Evolutionary conservation across 2,888 invertebrate genomes (phyloP), one percentile per base, ranked within the genome.

Genomic region (Pachycephus smyrnensis): DNA sequence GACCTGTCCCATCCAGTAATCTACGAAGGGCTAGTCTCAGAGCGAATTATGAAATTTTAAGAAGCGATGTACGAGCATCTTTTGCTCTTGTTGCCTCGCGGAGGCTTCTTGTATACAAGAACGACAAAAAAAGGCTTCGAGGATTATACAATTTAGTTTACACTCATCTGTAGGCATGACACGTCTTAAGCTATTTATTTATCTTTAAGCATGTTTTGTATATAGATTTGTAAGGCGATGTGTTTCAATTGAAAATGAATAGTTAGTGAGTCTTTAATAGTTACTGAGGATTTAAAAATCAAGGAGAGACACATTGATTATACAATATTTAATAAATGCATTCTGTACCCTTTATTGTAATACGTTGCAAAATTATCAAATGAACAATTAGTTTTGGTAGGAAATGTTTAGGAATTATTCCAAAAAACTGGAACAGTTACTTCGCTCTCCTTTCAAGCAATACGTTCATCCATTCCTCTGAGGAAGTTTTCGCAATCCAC

Each of bases 401-500:
- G 55, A 55, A 23, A 55, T 55, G 1, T 55, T 23, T 55, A 55
- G 55, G 55, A 55, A 55, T 55, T 55, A 23, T 55, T 55, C 55
- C 55, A 55, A 9, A 55, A 23, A 55, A 55, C 1, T 55, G 55
- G 55, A 55, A 23, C 55, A 55, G 55, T 55, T 23, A 55, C 23
- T 55, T 6, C 9, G 55, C 23, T 55, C 23, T 55, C 23, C 23
- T 23, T 23, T 55, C 23, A 55, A 23, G 55, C 55, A 23, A 23
- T 55, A 23, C 23, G 86, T 77, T 91, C 91, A 30, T 85, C 87
- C 85, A 90, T 86, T 32, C 86, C 82, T 30, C 87, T 82, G 31
- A 93, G 90, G 79, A 92, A 91, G 71, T 85, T 92, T 87, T 94
- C 93, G 85, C 94, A 94, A 78, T 95, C 95, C 77, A 92, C 90